Evolutionary conservation across 2,888 invertebrate genomes (phyloP).

Genomic region (Ectropis crepuscularia): DNA sequence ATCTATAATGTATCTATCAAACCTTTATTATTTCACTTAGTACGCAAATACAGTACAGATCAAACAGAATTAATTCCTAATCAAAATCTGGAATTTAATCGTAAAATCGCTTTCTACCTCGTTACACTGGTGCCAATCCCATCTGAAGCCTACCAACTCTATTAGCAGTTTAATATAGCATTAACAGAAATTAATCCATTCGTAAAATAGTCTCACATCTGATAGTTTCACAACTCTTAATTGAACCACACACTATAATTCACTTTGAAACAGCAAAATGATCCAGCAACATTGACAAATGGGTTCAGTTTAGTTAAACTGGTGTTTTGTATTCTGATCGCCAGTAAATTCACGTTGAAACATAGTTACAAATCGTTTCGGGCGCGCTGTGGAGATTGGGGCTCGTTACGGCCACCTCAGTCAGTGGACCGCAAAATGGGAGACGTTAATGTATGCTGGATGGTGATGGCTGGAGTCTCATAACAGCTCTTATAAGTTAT

Average conservation of each 20-base stretch:
- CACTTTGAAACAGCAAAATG: slow-evolving; percentile 11
- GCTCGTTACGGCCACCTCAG: slow-evolving; percentile 23
- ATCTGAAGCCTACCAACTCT: too few relatives aligned
- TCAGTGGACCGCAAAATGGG: slow-evolving; percentile 26
- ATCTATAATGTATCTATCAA: too few relatives aligned
- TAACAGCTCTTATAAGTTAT: slow-evolving; percentile 8
- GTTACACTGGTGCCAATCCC: too few relatives aligned
- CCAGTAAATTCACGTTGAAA: slow-evolving; percentile 36
- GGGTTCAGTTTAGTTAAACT: slow-evolving; percentile 27
- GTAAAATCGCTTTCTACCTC: too few relatives aligned
- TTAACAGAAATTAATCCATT: not conserved
- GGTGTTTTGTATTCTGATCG: slow-evolving; percentile 33
- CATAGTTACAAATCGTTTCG: slow-evolving; percentile 37
- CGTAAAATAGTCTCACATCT: not conserved
- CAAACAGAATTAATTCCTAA: too few relatives aligned
- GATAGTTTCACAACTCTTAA: slow-evolving; percentile 6
- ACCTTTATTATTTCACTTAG: too few relatives aligned
- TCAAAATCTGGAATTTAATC: too few relatives aligned
- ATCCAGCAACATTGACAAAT: slow-evolving; percentile 32
- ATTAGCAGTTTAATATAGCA: too few relatives aligned
- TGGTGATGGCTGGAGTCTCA: slow-evolving; percentile 7
- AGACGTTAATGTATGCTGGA: slow-evolving; percentile 18
- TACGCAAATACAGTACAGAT: too few relatives aligned
- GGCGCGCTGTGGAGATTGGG: slow-evolving; percentile 23
- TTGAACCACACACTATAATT: slow-evolving; percentile 11